Conservation (phyloP, 1,140 invertebrate genomes). For the Gerris buenoi region DNA sequence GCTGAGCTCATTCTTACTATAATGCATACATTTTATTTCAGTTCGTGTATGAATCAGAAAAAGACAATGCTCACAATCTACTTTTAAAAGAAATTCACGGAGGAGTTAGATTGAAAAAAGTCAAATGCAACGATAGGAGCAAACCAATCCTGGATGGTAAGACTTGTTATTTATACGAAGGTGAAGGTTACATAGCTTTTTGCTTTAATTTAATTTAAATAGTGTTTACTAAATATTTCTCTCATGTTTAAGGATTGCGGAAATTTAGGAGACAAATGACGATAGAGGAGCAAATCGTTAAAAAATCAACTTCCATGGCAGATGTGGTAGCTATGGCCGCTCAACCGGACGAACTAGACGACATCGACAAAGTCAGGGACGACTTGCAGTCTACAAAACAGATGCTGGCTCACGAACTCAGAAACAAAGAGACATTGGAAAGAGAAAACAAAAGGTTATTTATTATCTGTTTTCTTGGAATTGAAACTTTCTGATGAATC, state of each 20-base stretch:
- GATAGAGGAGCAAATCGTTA: slow-evolving; percentile 63
- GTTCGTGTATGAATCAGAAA: slow-evolving; percentile 80
- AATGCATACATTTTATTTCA: slow-evolving; percentile 32
- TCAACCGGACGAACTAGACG: slow-evolving; percentile 52
- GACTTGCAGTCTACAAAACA: slow-evolving; percentile 82
- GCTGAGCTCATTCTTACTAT: too few relatives aligned
- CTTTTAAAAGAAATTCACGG: slow-evolving; percentile 67
- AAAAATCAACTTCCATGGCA: slow-evolving; percentile 56
- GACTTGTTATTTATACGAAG: slow-evolving; percentile 2
- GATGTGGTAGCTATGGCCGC: slow-evolving; percentile 38
- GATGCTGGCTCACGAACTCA: slow-evolving; percentile 67
- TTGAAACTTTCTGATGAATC: too few relatives aligned
- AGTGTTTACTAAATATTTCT: too few relatives aligned
- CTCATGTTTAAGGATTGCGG: slow-evolving; percentile 44
- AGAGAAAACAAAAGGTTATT: slow-evolving; percentile 58
- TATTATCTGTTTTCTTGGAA: too few relatives aligned
- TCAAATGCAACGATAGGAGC: slow-evolving; percentile 69
- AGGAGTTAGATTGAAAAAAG: slow-evolving; percentile 58
- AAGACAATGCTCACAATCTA: slow-evolving; percentile 56
- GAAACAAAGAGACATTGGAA: slow-evolving; percentile 70
- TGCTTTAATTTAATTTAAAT: background rate
- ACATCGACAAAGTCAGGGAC: slow-evolving; percentile 73
- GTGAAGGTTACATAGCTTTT: background rate
- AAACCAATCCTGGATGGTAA: slow-evolving; percentile 55
- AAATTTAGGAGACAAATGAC: slow-evolving; percentile 77